Percentiles rank a stretch among this genome's conserved stretches.
Conservation (phyloP, 2,113 vertebrate species). For the Rhinoderma darwinii region DNA sequence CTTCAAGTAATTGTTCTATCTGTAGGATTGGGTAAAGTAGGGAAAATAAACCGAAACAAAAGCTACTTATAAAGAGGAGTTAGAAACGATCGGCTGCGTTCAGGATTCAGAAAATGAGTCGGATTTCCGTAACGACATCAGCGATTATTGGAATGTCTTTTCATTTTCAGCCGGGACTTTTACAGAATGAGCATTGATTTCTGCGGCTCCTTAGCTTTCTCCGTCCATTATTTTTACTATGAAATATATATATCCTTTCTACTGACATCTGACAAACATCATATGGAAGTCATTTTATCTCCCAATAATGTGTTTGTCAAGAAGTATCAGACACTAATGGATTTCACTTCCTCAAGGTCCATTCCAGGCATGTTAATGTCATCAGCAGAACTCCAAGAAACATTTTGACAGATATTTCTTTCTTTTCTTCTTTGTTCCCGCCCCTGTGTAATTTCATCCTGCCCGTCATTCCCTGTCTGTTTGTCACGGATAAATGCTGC, state of each 20-base stretch:
- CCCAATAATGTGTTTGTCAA: conserved; percentile 84
- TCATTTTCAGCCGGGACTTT: conserved; percentile 72
- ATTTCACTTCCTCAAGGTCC: conserved; percentile 68
- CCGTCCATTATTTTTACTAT: conserved; percentile 85
- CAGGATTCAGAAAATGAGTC: conserved; percentile 13
- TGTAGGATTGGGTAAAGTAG: neutral
- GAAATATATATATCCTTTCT: conserved; percentile 82
- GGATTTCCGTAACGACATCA: conserved; percentile 53
- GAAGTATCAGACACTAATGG: conserved; percentile 79
- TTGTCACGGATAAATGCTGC: conserved; percentile 23
- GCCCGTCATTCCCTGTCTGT: conserved; percentile 65
- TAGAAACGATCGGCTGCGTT: neutral
- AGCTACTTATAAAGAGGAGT: neutral
- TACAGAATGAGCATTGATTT: conserved; percentile 78
- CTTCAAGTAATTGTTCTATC: neutral
- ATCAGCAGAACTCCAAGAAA: conserved; percentile 72
- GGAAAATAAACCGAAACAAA: neutral
- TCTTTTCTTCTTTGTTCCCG: neutral
- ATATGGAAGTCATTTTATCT: conserved; percentile 86
- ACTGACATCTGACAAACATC: conserved; percentile 88
- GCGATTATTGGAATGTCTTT: conserved; percentile 61
- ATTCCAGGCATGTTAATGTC: conserved; percentile 71
- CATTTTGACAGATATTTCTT: conserved; percentile 60
- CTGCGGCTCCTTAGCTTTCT: conserved; percentile 75
- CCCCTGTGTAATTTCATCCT: conserved; percentile 61